These are phyloP conservation scores for Plusia festucae DNA, from an alignment of 2,888 invertebrate species.

Conservation along the genomic window DNA sequence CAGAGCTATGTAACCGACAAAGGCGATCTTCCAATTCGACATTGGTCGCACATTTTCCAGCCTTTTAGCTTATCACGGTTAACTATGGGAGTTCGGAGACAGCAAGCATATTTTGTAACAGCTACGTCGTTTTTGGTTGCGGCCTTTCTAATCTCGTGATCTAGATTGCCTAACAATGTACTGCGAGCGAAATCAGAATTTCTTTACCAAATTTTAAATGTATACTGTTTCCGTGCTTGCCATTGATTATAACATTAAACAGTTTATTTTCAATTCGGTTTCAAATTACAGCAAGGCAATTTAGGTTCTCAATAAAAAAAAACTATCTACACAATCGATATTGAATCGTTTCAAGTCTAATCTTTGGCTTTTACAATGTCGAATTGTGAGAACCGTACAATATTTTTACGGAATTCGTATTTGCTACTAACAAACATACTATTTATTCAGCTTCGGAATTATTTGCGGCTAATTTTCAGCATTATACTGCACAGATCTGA, in stretches of 20 bases:
- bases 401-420: neutral
- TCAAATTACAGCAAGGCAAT: neutral
- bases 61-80: neutral
- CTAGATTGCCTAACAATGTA: slow-evolving; percentile 5
- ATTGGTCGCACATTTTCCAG: neutral
- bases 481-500: neutral
- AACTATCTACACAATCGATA: too few relatives aligned
- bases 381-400: neutral
- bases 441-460: neutral
- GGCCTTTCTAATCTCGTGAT: slow-evolving; percentile 9
- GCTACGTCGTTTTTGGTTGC: neutral
- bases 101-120: neutral
- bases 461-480: neutral
- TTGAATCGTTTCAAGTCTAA: too few relatives aligned
- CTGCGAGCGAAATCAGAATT: neutral
- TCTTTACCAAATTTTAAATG: neutral
- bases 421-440: neutral
- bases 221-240: slow-evolving; percentile 4
- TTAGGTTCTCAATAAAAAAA: neutral
- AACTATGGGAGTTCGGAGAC: neutral
- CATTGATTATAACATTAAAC: slow-evolving; percentile 6
- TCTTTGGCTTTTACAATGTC: too few relatives aligned
- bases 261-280: slow-evolving; percentile 1
- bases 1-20: neutral
- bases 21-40: neutral